Conservation (phyloP, 2,888 invertebrate species). For the Plutella xylostella region DNA sequence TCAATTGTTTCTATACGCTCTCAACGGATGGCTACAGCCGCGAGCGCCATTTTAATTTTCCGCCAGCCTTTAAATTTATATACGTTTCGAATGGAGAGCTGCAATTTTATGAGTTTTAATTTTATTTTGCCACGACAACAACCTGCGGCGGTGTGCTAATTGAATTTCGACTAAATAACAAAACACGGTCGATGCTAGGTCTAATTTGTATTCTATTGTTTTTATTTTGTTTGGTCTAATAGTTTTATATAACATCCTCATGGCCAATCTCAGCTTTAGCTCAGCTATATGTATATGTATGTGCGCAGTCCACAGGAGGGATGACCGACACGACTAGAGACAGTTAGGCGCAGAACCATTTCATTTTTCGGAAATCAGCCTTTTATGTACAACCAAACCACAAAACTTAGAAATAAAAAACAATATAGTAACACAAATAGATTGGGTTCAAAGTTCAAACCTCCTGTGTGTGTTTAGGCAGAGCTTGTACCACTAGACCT, state of each 20-base stretch:
- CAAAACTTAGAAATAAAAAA: no score
- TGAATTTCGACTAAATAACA: not conserved
- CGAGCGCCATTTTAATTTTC: conserved; percentile 47
- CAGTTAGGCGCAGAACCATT: no score
- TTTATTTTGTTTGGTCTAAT: not conserved
- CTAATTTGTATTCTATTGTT: not conserved
- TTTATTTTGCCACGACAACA: conserved; percentile 11
- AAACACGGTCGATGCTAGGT: not conserved
- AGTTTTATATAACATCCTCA: not conserved
- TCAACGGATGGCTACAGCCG: conserved; percentile 24
- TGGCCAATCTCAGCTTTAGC: no score
- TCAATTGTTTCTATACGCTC: not conserved
- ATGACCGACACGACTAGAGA: no score
- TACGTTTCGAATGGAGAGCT: conserved; percentile 27
- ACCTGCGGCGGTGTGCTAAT: conserved; percentile 19
- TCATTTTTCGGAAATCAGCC: no score
- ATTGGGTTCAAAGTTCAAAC: no score
- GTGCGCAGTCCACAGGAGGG: no score
- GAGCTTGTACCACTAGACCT: no score
- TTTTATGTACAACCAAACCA: no score
- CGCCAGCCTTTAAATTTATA: conserved; percentile 40
- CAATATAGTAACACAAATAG: no score
- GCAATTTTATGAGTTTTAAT: conserved; percentile 27
- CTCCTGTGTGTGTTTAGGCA: no score
- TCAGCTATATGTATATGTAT: not conserved